Evolutionary conservation across 2,888 invertebrate species (phyloP), one percentile per base, ranked within the genome.

Genomic region (Epirrhoe tristata): DNA sequence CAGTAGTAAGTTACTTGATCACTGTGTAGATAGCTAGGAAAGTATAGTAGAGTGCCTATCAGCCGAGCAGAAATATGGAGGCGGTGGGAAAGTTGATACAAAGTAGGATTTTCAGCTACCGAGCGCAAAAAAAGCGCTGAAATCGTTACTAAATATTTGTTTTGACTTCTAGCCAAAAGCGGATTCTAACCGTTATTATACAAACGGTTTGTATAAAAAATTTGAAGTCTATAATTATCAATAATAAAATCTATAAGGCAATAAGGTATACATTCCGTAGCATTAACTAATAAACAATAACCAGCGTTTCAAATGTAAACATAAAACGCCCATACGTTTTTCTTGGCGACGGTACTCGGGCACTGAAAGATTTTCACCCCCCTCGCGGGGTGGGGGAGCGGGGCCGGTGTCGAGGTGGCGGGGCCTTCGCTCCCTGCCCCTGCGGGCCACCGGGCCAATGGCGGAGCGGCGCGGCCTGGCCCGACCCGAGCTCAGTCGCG

Each of bases 391-490:
- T 74, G 74, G 79, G 79, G 81, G 80, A 78, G 80, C 83, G 82
- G 87, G 84, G 84, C 82, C 79, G 85, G 81, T 77, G 83, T 88
- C 90, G 91, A 89, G 91, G 91, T 90, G 91, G 91, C 91, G 91
- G 93, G 91, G 92, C 91, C 91, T 90, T 91, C 89, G 90, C 90
- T 90, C 90, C 91, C 91, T 90, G 91, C 90, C 89, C 91, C 91
- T 79, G 83, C 87, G 84, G 91, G 90, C 90, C 91, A 91, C 91
- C 91, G 92, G 92, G 92, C 92, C 92, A 93, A 91, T 92, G 91
- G 91, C 91, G 89, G 89, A 79, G 91, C 90, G 87, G 83, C 88
- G 89, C 88, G 90, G 87, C 90, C 89, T 88, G 90, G 85, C 91
- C 86, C 91, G 91, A 91, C 91, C 91, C 84, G 90, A 86, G 91